phyloP scores from a whole-genome alignment of 2,113 vertebrate genomes.

The Campylorhamphus procurvoides region DNA sequence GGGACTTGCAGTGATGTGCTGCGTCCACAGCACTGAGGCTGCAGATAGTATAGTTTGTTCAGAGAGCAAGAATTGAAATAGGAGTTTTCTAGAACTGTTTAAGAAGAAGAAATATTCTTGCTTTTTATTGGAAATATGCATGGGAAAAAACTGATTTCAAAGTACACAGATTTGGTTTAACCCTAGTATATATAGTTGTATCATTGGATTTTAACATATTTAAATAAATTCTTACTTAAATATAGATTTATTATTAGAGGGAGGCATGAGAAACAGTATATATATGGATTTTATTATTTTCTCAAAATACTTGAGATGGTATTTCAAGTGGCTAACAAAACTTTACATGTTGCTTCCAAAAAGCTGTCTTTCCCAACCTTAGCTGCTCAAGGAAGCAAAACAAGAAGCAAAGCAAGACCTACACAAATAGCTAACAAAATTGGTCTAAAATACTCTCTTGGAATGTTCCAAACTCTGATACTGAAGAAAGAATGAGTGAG shows the following conservation, averaged over 20 bases:
- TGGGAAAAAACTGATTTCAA: not conserved
- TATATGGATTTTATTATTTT: not conserved
- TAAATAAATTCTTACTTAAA: not conserved
- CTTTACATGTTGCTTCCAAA: not conserved
- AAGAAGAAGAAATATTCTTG: not conserved
- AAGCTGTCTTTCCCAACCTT: not conserved
- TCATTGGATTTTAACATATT: not conserved
- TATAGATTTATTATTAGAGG: not conserved
- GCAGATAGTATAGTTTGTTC: not conserved
- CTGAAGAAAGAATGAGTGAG: not conserved
- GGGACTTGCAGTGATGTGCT: fast-evolving
- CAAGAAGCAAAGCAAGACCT: not conserved
- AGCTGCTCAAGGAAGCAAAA: not conserved
- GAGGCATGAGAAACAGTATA: not conserved
- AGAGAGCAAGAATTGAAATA: not conserved
- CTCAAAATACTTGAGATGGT: not conserved
- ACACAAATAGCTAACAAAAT: not conserved
- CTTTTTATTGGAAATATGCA: not conserved
- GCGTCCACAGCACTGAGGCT: not conserved
- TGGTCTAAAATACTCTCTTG: not conserved
- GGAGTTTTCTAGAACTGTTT: not conserved
- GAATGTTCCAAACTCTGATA: not conserved
- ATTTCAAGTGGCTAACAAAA: not conserved
- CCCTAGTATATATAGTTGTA: not conserved
- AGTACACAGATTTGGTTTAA: not conserved